Percentiles rank a stretch among this genome's conserved stretches.
Conservation (phyloP, 2,113 vertebrate species). For the Odocoileus virginianus region DNA sequence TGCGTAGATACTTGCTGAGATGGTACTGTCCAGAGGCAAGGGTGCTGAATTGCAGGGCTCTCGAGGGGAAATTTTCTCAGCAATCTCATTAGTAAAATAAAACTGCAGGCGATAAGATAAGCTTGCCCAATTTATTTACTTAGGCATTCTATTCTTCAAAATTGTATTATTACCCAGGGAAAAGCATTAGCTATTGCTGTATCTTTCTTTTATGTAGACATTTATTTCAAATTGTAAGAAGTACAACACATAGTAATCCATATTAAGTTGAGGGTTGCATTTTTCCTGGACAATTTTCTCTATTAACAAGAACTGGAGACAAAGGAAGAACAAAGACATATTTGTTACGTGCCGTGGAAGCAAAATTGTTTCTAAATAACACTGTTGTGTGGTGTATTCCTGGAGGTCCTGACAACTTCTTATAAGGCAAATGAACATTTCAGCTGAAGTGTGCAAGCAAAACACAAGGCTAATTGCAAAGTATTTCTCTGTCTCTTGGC, state of each 20-base stretch:
- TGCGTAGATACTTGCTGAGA: not conserved
- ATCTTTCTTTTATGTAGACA: slow-evolving; percentile 23
- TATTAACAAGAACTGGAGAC: slow-evolving; percentile 46
- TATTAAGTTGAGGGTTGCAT: slow-evolving; percentile 23
- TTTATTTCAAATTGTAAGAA: slow-evolving; percentile 32
- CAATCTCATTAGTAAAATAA: not conserved
- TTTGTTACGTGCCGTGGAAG: slow-evolving; percentile 18
- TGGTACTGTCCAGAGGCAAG: not conserved
- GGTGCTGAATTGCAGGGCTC: slow-evolving; percentile 20
- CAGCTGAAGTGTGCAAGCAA: slow-evolving; percentile 66
- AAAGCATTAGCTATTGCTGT: not conserved
- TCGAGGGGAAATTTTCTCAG: not conserved
- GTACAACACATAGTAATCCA: not conserved
- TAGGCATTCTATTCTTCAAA: not conserved
- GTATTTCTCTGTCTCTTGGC: slow-evolving; percentile 33
- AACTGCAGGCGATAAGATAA: not conserved
- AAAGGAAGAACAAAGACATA: slow-evolving; percentile 25
- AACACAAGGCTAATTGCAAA: slow-evolving; percentile 19
- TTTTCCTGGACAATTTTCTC: slow-evolving; percentile 30
- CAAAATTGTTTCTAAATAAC: slow-evolving; percentile 68
- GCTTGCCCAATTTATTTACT: not conserved
- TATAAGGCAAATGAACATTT: slow-evolving; percentile 66
- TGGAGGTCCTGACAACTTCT: slow-evolving; percentile 63
- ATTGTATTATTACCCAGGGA: not conserved
- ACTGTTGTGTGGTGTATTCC: slow-evolving; percentile 27